Conservation (phyloP, 2,888 invertebrate genomes). For the Hanleya hanleyi region DNA sequence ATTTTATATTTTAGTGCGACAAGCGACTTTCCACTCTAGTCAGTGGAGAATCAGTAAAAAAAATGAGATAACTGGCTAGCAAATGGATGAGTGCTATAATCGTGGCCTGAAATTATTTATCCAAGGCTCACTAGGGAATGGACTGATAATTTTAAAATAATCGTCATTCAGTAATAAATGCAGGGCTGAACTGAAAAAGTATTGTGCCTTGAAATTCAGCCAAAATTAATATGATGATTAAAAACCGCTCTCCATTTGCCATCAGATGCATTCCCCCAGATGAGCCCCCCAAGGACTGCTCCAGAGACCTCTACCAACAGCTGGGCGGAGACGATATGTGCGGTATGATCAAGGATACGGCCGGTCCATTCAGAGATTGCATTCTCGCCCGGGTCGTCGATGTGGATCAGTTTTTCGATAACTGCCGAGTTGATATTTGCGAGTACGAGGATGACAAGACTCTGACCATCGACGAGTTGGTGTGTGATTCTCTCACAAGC, state of each 20-base stretch:
- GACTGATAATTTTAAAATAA: too few relatives aligned
- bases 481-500: slow-evolving; percentile 19
- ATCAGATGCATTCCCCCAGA: slow-evolving; percentile 2
- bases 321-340: slow-evolving; percentile 8
- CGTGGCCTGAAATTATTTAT: too few relatives aligned
- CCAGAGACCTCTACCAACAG: background rate
- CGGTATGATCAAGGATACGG: slow-evolving; percentile 24
- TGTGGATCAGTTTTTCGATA: slow-evolving; percentile 16
- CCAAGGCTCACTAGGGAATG: too few relatives aligned
- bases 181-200: too few relatives aligned
- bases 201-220: too few relatives aligned
- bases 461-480: background rate
- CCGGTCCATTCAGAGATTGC: slow-evolving; percentile 51
- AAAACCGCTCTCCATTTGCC: background rate
- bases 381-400: slow-evolving; percentile 37
- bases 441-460: slow-evolving; percentile 1
- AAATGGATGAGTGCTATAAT: too few relatives aligned
- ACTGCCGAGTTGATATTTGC: slow-evolving; percentile 29
- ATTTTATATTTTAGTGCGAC: too few relatives aligned
- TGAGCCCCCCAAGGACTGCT: background rate
- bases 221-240: too few relatives aligned
- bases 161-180: too few relatives aligned
- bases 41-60: too few relatives aligned
- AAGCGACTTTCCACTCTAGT: too few relatives aligned
- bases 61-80: too few relatives aligned